Conservation (phyloP, 2,113 vertebrate species). For the Stercorarius parasiticus region DNA sequence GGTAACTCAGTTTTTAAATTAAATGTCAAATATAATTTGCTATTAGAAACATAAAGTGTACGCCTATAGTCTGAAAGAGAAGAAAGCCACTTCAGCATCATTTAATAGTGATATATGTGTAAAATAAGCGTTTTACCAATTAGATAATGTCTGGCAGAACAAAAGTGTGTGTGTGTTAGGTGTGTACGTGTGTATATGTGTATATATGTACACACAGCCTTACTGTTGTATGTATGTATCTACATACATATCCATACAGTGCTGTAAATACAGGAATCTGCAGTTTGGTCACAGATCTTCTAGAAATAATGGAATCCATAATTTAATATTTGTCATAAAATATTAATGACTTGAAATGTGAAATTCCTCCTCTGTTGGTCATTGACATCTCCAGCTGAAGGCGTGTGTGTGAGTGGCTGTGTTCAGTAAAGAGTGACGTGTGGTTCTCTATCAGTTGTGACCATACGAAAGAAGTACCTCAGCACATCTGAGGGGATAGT, state of each 20-base stretch:
- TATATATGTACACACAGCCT: neutral
- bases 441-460: neutral
- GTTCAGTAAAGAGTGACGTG: too few species aligned
- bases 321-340: constrained; percentile 28
- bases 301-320: constrained; percentile 8
- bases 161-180: neutral
- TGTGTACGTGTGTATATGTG: neutral
- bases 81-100: constrained; percentile 44
- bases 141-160: constrained; percentile 26
- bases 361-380: neutral
- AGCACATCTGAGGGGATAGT: neutral
- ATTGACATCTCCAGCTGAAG: neutral
- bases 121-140: constrained; percentile 36
- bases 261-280: neutral
- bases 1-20: constrained; percentile 74
- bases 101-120: constrained; percentile 17
- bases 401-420: neutral
- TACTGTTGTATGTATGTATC: neutral
- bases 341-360: neutral
- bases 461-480: neutral
- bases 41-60: constrained; percentile 51
- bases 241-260: neutral
- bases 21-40: constrained; percentile 73
- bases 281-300: constrained; percentile 14
- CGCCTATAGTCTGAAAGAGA: neutral